Conservation (phyloP, 2,113 vertebrate genomes). For the Eretmochelys imbricata region DNA sequence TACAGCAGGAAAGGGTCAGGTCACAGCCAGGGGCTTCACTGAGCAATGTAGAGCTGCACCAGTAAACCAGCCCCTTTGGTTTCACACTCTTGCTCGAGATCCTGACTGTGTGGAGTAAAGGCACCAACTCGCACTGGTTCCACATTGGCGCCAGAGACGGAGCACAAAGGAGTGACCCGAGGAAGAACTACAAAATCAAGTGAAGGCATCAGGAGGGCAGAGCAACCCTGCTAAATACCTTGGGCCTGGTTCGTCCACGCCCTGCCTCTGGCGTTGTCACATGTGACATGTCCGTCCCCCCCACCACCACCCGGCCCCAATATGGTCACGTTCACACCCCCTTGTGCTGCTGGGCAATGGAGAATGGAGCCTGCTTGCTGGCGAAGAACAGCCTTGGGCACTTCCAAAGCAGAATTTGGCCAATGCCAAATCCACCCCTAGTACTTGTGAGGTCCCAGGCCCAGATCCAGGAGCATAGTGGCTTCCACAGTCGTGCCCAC, state of each 20-base stretch:
- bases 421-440: neutral
- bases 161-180: neutral
- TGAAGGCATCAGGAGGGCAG: neutral
- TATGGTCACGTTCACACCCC: neutral
- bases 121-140: neutral
- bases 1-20: neutral
- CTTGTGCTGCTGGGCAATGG: neutral
- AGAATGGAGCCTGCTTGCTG: neutral
- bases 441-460: neutral
- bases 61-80: neutral
- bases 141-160: neutral
- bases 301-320: too few relatives aligned
- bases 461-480: too few relatives aligned
- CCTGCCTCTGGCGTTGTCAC: too few relatives aligned
- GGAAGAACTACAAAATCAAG: neutral
- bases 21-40: neutral
- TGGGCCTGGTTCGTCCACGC: neutral
- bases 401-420: neutral
- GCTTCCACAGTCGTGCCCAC: neutral
- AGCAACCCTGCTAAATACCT: neutral
- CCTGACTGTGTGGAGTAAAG: neutral
- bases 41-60: neutral
- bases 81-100: too few relatives aligned
- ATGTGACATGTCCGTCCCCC: too few relatives aligned
- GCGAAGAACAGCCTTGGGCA: neutral